Evolutionary conservation across 2,797 vertebrate genomes (phyloP).

Genomic region (Brotogeris chrysoptera): DNA sequence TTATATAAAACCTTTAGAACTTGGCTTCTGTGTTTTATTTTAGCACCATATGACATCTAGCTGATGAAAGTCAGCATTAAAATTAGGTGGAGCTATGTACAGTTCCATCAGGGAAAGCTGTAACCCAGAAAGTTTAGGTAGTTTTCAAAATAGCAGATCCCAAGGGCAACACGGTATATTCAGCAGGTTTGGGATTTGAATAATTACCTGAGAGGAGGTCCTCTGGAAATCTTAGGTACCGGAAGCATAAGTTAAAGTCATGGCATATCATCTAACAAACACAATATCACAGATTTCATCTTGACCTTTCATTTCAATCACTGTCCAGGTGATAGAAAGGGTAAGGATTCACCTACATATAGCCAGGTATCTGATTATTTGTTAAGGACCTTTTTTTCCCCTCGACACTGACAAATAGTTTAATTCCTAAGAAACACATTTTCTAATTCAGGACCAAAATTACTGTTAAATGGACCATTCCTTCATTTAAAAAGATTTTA

Average conservation of each 20-base stretch:
- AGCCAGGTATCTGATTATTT: not conserved
- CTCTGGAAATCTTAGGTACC: not conserved
- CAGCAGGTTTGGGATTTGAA: not conserved
- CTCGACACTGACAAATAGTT: not conserved
- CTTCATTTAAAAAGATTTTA: not conserved
- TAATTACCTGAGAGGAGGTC: not conserved
- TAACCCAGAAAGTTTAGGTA: slow-evolving; percentile 11
- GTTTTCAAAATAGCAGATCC: slow-evolving; percentile 20
- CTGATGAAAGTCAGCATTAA: slow-evolving; percentile 6
- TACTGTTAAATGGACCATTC: accelerated
- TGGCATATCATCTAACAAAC: not conserved
- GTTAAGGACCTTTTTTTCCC: not conserved
- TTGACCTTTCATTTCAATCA: not conserved
- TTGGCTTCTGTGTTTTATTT: not conserved
- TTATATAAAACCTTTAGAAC: not conserved
- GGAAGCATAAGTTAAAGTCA: not conserved
- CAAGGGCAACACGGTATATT: not conserved
- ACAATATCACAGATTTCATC: not conserved
- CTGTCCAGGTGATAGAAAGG: not conserved
- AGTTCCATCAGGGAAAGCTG: not conserved
- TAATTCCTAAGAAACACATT: not conserved
- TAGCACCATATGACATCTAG: not conserved
- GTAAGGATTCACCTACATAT: not conserved
- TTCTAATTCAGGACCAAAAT: not conserved
- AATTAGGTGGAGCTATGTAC: not conserved